A percentile compares a stretch with the other conserved stretches of the same genome.
These are phyloP conservation scores for Strigamia crassipes DNA, from an alignment of 2,888 invertebrate species.

Conservation along the genomic window DNA sequence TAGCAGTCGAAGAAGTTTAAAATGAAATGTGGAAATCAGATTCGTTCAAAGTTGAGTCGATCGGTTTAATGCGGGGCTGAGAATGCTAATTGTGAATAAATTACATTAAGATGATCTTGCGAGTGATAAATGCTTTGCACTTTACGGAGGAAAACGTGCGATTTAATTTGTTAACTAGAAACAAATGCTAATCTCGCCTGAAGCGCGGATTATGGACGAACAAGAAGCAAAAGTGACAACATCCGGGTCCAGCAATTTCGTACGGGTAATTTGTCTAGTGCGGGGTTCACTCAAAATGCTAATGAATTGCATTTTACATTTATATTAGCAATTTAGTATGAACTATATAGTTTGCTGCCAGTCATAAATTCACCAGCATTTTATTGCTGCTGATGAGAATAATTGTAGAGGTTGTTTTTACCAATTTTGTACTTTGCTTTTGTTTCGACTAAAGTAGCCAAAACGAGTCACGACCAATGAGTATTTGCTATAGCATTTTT, in stretches of 20 bases:
- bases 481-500: no score
- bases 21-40: neutral
- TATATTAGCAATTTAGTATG: neutral
- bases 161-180: slow-evolving; percentile 7
- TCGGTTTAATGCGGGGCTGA: neutral
- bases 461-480: no score
- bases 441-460: no score
- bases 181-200: neutral
- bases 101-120: neutral
- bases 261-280: neutral
- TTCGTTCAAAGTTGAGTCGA: no score
- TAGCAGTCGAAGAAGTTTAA: neutral
- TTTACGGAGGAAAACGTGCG: neutral
- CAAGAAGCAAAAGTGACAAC: neutral
- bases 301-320: slow-evolving; percentile 21
- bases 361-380: neutral
- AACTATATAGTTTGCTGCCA: neutral
- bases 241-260: neutral
- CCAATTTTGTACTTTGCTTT: no score
- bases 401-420: no score
- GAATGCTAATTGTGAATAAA: neutral
- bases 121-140: neutral
- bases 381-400: no score
- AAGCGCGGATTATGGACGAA: neutral
- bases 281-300: slow-evolving; percentile 15